Evolutionary conservation across 2,888 invertebrate genomes (phyloP), one percentile per base, ranked within the genome.

Genomic region (Mythimna pallens): DNA sequence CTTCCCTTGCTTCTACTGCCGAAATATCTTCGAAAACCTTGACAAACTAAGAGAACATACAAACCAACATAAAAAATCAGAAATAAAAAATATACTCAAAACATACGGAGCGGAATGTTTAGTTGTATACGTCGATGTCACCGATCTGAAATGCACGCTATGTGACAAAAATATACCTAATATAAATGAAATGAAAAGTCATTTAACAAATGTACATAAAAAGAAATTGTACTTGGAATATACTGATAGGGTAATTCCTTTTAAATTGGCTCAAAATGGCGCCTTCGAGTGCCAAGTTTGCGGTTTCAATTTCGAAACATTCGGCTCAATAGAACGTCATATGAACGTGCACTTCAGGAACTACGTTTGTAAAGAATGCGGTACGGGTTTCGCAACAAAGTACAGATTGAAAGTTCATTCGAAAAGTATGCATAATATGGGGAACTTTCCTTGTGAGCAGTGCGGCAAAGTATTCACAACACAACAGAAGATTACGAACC

Each of bases 301-400:
- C 10, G 93, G 92, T 0, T 93, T 92, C 25, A 91, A 81, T 12
- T 95, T 94, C 54, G 95, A 95, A 73, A 95, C 95, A 0, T 95
- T 95, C 65, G 95, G 95, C 0, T 92, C 95, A 0, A 93, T 95
- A 1, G 95, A 95, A 47, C 70, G 94, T 0, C 95, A 96, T 74
- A 96, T 96, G 96, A 95, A 95, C 8, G 91, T 92, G 0, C 95
- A 96, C 76, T 96, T 90, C 72, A 91, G 94, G 40, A 95, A 95
- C 25, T 94, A 93, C 34, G 92, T 95, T 0, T 95, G 95, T 70
- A 91, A 91, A 20, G 93, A 93, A 6, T 95, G 95, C 34, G 95
- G 95, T 0, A 89, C 93, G 0, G 95, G 96, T 0, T 95, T 94
- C 58, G 91, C 94, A 0, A 95, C 95, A 0, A 93, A 92, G 78